phyloP scores from a whole-genome alignment of 1,140 invertebrate species.

The Drosophila arizonae region DNA sequence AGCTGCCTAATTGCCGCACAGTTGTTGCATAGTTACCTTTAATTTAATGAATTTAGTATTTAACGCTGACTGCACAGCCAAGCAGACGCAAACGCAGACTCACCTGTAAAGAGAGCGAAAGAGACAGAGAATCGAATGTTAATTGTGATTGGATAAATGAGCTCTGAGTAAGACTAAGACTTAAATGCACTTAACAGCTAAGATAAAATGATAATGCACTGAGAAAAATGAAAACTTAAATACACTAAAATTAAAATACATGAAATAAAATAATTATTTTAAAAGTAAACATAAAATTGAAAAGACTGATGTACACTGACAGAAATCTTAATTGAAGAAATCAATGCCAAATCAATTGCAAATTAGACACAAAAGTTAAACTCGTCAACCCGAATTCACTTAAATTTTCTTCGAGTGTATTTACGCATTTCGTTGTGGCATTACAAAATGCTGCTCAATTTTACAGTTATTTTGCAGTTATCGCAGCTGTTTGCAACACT shows the following conservation, averaged over 20 bases:
- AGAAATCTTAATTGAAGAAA: no score
- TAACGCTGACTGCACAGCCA: slow-evolving; percentile 28
- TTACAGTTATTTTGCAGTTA: slow-evolving; percentile 30
- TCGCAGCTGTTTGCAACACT: slow-evolving; percentile 45
- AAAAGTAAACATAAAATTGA: no score
- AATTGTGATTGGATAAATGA: slow-evolving; percentile 27
- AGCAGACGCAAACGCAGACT: slow-evolving; percentile 28
- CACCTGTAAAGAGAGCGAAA: slow-evolving; percentile 60
- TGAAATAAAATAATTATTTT: background rate
- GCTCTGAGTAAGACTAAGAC: slow-evolving; percentile 35
- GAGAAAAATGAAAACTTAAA: no score
- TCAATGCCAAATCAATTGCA: no score
- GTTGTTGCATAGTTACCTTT: slow-evolving; percentile 55
- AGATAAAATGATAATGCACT: no score
- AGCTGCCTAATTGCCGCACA: slow-evolving; percentile 70
- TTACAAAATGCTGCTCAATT: slow-evolving; percentile 31
- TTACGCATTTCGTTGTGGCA: no score
- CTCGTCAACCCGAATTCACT: background rate
- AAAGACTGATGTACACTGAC: no score
- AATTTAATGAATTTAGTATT: slow-evolving; percentile 63
- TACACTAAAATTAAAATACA: no score
- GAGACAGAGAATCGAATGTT: slow-evolving; percentile 30
- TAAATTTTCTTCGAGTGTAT: background rate
- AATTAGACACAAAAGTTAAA: no score
- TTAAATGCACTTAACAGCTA: no score